These are phyloP conservation scores for Tiliacea citrago DNA, from an alignment of 2,888 invertebrate genomes.

Conservation along the genomic window DNA sequence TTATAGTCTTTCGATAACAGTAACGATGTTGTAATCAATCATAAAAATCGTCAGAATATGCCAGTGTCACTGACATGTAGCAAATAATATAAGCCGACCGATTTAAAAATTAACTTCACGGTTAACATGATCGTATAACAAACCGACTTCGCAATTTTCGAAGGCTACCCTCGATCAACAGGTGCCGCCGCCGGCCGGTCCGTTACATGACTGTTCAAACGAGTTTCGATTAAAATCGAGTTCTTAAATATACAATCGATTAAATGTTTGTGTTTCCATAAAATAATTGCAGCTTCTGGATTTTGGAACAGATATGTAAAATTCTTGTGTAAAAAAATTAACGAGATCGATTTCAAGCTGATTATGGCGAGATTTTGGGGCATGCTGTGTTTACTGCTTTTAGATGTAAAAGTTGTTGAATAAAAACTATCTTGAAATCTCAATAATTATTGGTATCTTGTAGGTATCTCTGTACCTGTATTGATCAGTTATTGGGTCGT, in stretches of 20 bases:
- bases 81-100: conserved; percentile 48
- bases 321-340: conserved; percentile 39
- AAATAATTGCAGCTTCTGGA: conserved; percentile 56
- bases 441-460: background rate
- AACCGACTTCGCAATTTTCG: conserved; percentile 50
- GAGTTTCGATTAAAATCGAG: conserved; percentile 73
- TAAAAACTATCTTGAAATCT: conserved; percentile 14
- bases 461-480: background rate
- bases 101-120: conserved; percentile 31
- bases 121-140: too few species aligned
- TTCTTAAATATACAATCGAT: conserved; percentile 54
- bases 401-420: conserved; percentile 20
- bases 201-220: conserved; percentile 76
- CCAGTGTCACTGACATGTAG: conserved; percentile 70
- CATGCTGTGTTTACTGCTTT: conserved; percentile 28
- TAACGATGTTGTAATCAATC: conserved; percentile 68
- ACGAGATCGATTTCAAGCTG: conserved; percentile 46
- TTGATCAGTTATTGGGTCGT: conserved; percentile 18
- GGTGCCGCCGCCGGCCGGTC: conserved; percentile 74
- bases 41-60: conserved; percentile 57
- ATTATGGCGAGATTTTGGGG: conserved; percentile 42
- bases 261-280: conserved; percentile 34
- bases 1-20: conserved; percentile 55
- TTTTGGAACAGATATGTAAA: conserved; percentile 37
- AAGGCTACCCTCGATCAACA: conserved; percentile 72